These are phyloP conservation scores for Drosophila merina DNA, from an alignment of 2,888 invertebrate genomes.

Conservation along the genomic window DNA sequence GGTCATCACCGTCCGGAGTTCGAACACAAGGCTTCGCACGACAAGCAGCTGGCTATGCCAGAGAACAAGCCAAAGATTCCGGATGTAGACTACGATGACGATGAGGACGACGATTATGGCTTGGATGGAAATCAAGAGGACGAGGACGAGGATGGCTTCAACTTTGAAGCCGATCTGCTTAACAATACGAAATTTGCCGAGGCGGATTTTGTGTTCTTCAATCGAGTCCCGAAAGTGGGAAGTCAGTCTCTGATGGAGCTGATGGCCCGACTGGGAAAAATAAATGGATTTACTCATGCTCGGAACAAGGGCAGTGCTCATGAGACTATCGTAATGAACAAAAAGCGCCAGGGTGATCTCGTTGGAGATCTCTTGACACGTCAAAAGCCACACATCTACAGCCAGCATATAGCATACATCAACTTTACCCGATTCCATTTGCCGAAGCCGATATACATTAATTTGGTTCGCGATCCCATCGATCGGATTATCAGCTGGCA, in stretches of 20 bases:
- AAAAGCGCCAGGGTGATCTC: constrained; percentile 89
- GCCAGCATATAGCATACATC: constrained; percentile 94
- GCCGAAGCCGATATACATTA: constrained; percentile 94
- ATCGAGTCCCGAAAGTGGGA: constrained; percentile 95
- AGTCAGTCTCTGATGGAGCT: constrained; percentile 95
- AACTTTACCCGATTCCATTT: constrained; percentile 92
- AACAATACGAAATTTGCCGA: constrained; percentile 82
- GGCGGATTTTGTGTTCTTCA: constrained; percentile 92
- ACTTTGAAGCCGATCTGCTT: constrained; percentile 63
- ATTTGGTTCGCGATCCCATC: constrained; percentile 94
- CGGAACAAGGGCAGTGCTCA: constrained; percentile 92
- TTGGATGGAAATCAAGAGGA: constrained; percentile 34
- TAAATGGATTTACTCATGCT: constrained; percentile 83
- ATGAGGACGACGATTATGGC: constrained; percentile 12
- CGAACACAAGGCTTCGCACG: constrained; percentile 49
- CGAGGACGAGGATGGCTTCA: constrained; percentile 44
- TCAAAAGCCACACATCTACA: constrained; percentile 91
- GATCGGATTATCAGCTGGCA: constrained; percentile 96
- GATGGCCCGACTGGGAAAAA: constrained; percentile 86
- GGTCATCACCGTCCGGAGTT: constrained; percentile 16
- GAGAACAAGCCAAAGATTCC: constrained; percentile 14
- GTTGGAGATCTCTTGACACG: constrained; percentile 88
- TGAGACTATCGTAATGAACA: constrained; percentile 91
- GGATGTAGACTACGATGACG: constrained; percentile 4
- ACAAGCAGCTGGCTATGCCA: constrained; percentile 56